Conservation (phyloP, 2,797 vertebrate genomes). For the Sebastes taczanowskii region DNA sequence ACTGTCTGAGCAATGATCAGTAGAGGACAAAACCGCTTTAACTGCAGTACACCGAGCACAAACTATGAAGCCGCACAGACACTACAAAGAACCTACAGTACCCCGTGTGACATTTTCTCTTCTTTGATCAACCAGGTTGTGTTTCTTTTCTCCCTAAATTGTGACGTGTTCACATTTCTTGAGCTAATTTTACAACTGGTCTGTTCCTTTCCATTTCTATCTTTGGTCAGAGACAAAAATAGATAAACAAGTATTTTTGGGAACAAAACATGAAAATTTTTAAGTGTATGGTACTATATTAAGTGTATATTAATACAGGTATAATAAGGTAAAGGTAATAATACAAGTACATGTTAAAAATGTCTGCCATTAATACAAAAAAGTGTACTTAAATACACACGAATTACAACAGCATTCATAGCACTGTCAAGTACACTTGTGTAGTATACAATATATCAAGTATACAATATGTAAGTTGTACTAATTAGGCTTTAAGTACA, state of each 20-base stretch:
- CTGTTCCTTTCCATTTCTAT: background rate
- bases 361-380: background rate
- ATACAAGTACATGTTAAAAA: background rate
- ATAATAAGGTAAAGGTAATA: too few relatives aligned
- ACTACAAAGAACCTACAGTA: background rate
- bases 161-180: background rate
- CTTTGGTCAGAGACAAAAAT: background rate
- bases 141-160: background rate
- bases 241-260: background rate
- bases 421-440: background rate
- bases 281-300: background rate
- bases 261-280: background rate
- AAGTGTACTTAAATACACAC: background rate
- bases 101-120: background rate
- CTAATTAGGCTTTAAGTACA: background rate
- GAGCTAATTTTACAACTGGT: background rate
- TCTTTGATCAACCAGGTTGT: background rate
- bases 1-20: constrained; percentile 30
- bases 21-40: constrained; percentile 24
- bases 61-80: background rate
- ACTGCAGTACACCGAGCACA: background rate
- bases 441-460: background rate
- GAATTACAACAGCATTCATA: background rate
- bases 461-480: background rate
- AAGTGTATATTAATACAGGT: background rate